Evolutionary conservation across 2,797 vertebrate genomes (phyloP).

Genomic region (Crocodylus rhombifer): DNA sequence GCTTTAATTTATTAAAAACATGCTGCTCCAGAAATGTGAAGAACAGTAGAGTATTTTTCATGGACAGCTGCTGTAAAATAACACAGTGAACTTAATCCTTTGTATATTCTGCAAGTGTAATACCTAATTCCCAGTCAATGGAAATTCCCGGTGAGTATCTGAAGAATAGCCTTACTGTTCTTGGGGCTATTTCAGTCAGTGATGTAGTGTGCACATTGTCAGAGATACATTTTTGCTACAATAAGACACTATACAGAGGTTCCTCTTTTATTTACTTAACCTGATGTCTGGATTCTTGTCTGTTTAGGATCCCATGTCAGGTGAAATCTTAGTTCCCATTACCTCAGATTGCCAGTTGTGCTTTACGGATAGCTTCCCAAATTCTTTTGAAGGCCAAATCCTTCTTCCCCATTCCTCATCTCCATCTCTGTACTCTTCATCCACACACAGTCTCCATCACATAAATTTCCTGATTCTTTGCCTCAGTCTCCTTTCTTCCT

Average conservation of each 20-base stretch:
- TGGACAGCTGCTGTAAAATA: not conserved
- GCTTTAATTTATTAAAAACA: not conserved
- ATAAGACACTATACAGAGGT: not conserved
- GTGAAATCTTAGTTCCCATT: slow-evolving; percentile 1
- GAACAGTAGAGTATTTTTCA: not conserved
- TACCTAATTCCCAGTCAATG: not conserved
- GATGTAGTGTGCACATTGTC: not conserved
- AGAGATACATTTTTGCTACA: not conserved
- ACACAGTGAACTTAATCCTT: not conserved
- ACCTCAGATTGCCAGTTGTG: not conserved
- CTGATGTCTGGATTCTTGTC: not conserved
- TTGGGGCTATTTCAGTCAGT: slow-evolving; percentile 6
- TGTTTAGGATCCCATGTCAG: slow-evolving; percentile 24
- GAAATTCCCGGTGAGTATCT: not conserved
- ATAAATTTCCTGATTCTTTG: too few species aligned
- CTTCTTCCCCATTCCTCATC: not conserved
- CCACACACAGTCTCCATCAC: too few species aligned
- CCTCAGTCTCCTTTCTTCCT: too few species aligned
- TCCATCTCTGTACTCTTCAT: too few species aligned
- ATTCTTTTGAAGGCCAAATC: slow-evolving; percentile 19
- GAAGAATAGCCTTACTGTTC: not conserved
- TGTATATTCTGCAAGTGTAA: not conserved
- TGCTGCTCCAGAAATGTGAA: not conserved
- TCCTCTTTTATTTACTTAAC: slow-evolving; percentile 32
- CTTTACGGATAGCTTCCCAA: not conserved